phyloP scores from a whole-genome alignment of 2,797 vertebrate genomes.

The Crocidura indochinensis region DNA sequence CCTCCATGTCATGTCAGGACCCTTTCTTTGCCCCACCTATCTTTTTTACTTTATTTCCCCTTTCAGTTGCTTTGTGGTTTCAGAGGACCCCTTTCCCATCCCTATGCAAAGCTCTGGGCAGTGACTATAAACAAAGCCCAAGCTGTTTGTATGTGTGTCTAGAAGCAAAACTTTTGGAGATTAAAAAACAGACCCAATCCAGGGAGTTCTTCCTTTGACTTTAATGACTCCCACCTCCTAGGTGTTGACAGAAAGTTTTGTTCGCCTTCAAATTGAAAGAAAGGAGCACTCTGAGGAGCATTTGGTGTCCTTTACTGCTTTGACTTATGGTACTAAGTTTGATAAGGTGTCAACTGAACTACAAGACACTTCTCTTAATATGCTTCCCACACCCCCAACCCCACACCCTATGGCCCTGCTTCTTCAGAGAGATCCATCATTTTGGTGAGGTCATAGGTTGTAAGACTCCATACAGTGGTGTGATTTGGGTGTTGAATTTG shows the following conservation, averaged over 20 bases:
- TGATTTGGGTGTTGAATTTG: slow-evolving; percentile 66
- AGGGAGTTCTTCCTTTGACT: slow-evolving; percentile 68
- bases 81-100: background rate
- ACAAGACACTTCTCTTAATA: slow-evolving; percentile 67
- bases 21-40: too few relatives aligned
- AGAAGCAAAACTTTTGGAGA: slow-evolving; percentile 70
- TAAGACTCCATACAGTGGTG: background rate
- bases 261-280: slow-evolving; percentile 69
- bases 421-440: slow-evolving; percentile 47
- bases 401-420: too few relatives aligned
- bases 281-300: slow-evolving; percentile 60
- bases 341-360: slow-evolving; percentile 69
- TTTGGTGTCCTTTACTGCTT: slow-evolving; percentile 57
- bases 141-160: slow-evolving; percentile 63
- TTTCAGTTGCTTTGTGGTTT: background rate
- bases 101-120: background rate
- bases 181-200: slow-evolving; percentile 73
- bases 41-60: slow-evolving; percentile 8
- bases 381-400: background rate
- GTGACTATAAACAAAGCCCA: slow-evolving; percentile 56
- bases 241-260: slow-evolving; percentile 75
- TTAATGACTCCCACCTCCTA: slow-evolving; percentile 15
- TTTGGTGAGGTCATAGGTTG: background rate
- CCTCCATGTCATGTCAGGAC: too few relatives aligned
- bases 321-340: slow-evolving; percentile 68